Evolutionary conservation across 2,113 vertebrate species (phyloP), one percentile per base, ranked within the genome.

Genomic region (Oryzias woworae): DNA sequence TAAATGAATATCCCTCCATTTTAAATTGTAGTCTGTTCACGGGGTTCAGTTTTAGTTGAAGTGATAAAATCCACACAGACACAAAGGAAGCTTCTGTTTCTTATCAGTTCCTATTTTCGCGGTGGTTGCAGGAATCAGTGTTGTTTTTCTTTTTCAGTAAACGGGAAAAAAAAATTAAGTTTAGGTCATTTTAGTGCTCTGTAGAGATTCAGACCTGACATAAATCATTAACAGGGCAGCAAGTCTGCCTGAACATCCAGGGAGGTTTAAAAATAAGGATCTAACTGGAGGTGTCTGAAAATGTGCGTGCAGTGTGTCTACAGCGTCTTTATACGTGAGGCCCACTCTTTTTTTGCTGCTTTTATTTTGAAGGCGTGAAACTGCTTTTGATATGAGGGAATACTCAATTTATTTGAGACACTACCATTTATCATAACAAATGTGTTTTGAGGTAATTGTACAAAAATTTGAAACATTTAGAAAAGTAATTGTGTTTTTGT

Each of bases 381-480:
- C 67, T 22, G 41, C 4, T 70, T 76, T 82, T 82, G 69, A 70
- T 67, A 42, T 12, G 5, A 47, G 69, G 56, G 67, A 74, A 73
- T 69, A 66, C 28, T 10, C 13, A 44, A 54, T 42, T 80, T 36
- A 57, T 63, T 41, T 62, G 75, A 71, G 65, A 85, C 83, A 86
- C 85, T 86, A 89, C 68, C 72, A 56, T 71, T 83, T 69, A 57
- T 87, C 86, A 82, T 89, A 82, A 78, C 75, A 77, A 70, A 66
- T 74, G 79, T 48, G 26, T 62, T 74, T 83, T 75, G 52, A 66
- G 80, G 79, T 75, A 80, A 81, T 84, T 91, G 88, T 91, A 89
- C 78, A 90, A 83, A 88, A 79, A 78, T 68, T 79, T 76, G 72
- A 66, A 73, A 76, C 81, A 75, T 77, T 73, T 77, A 69, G 69